Percentiles rank a stretch among this genome's conserved stretches.
Evolutionary conservation across 2,888 invertebrate species (phyloP).

Genomic region (Netelia melanura): DNA sequence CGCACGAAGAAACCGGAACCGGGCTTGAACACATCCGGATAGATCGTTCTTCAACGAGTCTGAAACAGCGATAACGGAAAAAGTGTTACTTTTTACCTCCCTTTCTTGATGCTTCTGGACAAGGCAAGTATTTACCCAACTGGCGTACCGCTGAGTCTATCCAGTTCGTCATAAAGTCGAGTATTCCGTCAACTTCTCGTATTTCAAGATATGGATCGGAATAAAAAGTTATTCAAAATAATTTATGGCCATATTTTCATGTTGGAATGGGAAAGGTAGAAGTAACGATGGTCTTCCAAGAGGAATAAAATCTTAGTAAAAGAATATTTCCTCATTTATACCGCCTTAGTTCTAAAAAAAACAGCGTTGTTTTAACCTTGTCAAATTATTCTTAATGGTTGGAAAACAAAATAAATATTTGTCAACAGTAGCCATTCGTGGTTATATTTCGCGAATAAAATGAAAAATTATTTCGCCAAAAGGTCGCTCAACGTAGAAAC

Average conservation of each 20-base stretch:
- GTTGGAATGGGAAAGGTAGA: no score
- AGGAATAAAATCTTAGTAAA: background rate
- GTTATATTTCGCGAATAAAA: no score
- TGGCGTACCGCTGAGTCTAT: background rate
- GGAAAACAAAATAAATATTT: no score
- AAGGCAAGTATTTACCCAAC: constrained; percentile 11
- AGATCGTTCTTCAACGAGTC: background rate
- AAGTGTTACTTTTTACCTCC: background rate
- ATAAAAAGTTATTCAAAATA: background rate
- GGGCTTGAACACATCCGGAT: constrained; percentile 24
- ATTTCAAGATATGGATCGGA: background rate
- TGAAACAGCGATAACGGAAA: background rate
- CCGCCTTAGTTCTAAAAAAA: no score
- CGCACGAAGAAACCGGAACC: constrained; percentile 25
- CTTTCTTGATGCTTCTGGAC: background rate
- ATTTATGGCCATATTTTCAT: no score
- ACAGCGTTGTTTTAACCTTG: no score
- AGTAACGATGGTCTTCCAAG: background rate
- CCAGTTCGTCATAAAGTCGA: constrained; percentile 3
- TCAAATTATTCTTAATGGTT: no score
- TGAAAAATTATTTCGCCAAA: background rate
- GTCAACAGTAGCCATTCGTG: no score
- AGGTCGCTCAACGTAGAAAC: background rate
- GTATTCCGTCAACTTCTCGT: constrained; percentile 12
- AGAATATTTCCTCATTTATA: background rate